Conservation (phyloP, 37 sponge, comb jelly and placozoan genomes). For the Eunapius fragilis region DNA sequence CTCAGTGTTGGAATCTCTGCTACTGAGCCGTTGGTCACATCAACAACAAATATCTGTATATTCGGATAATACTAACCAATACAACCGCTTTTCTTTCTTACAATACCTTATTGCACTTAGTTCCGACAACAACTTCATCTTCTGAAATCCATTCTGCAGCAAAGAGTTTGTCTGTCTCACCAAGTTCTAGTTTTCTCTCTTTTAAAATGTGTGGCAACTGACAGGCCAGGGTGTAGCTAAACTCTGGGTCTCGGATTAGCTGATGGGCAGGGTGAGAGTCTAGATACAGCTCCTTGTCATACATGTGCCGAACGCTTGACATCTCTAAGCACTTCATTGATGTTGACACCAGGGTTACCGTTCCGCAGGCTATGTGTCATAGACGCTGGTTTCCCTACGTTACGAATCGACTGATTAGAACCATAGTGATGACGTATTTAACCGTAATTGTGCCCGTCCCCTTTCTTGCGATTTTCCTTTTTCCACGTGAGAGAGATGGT, state of each 20-base stretch:
- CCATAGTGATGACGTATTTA: too few relatives aligned
- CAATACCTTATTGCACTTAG: constrained; percentile 82
- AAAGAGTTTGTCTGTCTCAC: constrained; percentile 79
- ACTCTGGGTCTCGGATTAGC: neutral
- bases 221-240: constrained; percentile 11
- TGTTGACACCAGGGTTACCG: too few relatives aligned
- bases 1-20: constrained; percentile 37
- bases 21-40: constrained; percentile 12
- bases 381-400: too few relatives aligned
- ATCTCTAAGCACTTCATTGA: constrained; percentile 5
- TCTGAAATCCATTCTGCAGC: constrained; percentile 83
- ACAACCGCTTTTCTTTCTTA: neutral
- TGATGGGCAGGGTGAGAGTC: constrained; percentile 4
- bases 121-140: constrained; percentile 58
- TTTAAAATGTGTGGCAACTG: constrained; percentile 47
- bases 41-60: constrained; percentile 37
- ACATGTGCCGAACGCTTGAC: neutral
- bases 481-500: too few relatives aligned
- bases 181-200: constrained; percentile 53
- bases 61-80: neutral
- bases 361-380: too few relatives aligned
- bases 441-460: too few relatives aligned
- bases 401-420: too few relatives aligned
- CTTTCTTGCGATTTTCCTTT: too few relatives aligned
- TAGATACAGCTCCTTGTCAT: neutral